phyloP scores from a whole-genome alignment of 2,797 vertebrate species.

The Paguma larvata region DNA sequence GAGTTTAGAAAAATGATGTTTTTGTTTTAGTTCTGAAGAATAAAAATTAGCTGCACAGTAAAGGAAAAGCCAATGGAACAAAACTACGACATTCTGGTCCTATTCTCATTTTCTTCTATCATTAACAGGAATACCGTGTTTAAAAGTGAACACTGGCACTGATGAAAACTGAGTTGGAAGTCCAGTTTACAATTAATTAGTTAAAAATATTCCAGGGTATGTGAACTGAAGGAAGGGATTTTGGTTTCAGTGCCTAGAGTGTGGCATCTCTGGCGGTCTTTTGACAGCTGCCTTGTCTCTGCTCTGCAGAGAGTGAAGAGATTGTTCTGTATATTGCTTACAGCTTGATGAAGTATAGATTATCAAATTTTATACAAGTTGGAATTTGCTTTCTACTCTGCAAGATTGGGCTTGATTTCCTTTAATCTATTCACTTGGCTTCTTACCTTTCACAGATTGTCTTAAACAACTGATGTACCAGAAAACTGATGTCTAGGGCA shows the following conservation, averaged over 20 bases:
- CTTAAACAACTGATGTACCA: conserved; percentile 3
- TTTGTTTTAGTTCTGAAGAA: conserved; percentile 41
- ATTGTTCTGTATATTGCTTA: not conserved
- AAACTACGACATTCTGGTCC: not conserved
- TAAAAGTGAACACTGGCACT: conserved; percentile 25
- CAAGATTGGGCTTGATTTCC: conserved; percentile 42
- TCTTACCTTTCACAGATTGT: not conserved
- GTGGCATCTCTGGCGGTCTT: not conserved
- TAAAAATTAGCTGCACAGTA: conserved; percentile 25
- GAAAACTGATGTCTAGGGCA: not conserved
- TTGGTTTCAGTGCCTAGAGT: conserved; percentile 21
- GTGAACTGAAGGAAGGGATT: conserved; percentile 27
- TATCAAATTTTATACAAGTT: conserved; percentile 15
- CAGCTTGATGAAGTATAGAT: not conserved
- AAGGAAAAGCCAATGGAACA: conserved; percentile 21
- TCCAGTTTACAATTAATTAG: conserved; percentile 31
- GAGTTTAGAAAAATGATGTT: conserved; percentile 32
- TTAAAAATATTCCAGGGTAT: conserved; percentile 17
- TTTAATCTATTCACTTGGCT: not conserved
- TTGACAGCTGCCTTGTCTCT: not conserved
- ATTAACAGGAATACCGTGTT: not conserved
- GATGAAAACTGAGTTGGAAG: conserved; percentile 19
- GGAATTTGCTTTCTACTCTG: conserved; percentile 37
- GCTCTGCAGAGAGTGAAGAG: not conserved
- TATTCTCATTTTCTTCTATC: conserved; percentile 40